phyloP scores from a whole-genome alignment of 2,888 invertebrate species.

The Chalcis sispes region DNA sequence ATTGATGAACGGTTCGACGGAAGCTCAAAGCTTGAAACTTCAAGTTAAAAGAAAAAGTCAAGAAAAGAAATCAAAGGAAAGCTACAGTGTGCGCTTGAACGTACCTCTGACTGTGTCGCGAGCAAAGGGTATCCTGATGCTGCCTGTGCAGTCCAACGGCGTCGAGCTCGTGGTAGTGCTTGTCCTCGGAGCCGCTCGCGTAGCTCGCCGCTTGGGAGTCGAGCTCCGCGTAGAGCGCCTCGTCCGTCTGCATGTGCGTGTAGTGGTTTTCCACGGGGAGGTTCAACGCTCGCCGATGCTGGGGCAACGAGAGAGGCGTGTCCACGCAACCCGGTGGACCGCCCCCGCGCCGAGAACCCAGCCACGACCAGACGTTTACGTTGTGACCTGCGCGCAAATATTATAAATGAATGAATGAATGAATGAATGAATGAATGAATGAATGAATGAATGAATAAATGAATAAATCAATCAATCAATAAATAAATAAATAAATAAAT shows the following conservation, averaged over 20 bases:
- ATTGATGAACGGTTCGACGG: too few species aligned
- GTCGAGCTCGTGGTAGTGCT: constrained; percentile 74
- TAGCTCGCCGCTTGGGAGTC: constrained; percentile 79
- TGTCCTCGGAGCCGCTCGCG: constrained; percentile 74
- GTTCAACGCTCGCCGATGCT: constrained; percentile 72
- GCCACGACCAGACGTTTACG: constrained; percentile 75
- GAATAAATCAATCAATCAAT: too few species aligned
- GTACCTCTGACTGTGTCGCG: constrained; percentile 74
- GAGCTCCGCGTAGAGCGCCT: constrained; percentile 84
- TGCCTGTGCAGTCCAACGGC: constrained; percentile 74
- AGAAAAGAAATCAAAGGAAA: not conserved
- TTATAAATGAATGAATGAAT: too few species aligned
- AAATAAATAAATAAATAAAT: too few species aligned
- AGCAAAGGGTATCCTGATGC: constrained; percentile 63
- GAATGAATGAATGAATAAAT: too few species aligned
- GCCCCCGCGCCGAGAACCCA: constrained; percentile 73
- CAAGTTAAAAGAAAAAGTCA: not conserved
- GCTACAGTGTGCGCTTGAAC: too few species aligned
- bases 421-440: too few species aligned
- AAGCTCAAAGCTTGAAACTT: too few species aligned
- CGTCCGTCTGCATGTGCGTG: constrained; percentile 83
- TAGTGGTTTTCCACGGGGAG: constrained; percentile 83
- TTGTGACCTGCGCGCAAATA: constrained; percentile 69
- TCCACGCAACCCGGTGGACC: constrained; percentile 72
- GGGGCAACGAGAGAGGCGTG: constrained; percentile 72